phyloP scores from a whole-genome alignment of 1,140 invertebrate genomes.

The Aricia agestis region DNA sequence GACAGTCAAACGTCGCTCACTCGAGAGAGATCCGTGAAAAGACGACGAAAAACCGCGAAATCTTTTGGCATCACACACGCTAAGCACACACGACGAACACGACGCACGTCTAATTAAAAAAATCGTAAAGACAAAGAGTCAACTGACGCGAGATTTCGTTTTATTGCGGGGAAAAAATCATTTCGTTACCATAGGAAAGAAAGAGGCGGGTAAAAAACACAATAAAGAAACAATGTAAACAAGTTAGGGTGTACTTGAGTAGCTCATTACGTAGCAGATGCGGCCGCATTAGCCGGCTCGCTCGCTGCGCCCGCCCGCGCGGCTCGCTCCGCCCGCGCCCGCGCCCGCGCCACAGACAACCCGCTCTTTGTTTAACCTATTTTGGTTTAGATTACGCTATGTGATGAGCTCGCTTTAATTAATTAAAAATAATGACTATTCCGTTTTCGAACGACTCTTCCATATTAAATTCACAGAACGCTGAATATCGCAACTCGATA shows the following conservation, averaged over 20 bases:
- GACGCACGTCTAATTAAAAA: slow-evolving; percentile 62
- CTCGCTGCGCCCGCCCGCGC: slow-evolving; percentile 44
- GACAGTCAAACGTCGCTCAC: slow-evolving; percentile 20
- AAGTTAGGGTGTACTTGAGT: slow-evolving; percentile 74
- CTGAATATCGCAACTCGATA: slow-evolving; percentile 19
- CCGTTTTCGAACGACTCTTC: slow-evolving; percentile 30
- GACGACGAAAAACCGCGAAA: slow-evolving; percentile 23
- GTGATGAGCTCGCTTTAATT: slow-evolving; percentile 57
- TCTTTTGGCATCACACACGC: slow-evolving; percentile 32
- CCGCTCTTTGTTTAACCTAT: slow-evolving; percentile 68
- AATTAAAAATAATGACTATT: slow-evolving; percentile 59
- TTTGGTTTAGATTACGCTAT: slow-evolving; percentile 69
- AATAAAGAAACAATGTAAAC: slow-evolving; percentile 76
- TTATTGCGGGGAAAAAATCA: slow-evolving; percentile 68
- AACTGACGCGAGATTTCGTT: slow-evolving; percentile 59
- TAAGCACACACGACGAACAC: slow-evolving; percentile 28
- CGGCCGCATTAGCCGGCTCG: slow-evolving; percentile 61
- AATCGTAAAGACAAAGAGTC: slow-evolving; percentile 69
- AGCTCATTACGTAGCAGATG: slow-evolving; percentile 70
- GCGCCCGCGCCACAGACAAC: neutral
- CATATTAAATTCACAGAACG: slow-evolving; percentile 14
- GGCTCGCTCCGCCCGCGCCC: slow-evolving; percentile 12
- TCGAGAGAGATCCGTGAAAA: slow-evolving; percentile 24
- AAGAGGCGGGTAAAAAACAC: slow-evolving; percentile 67
- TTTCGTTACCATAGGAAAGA: slow-evolving; percentile 62